phyloP scores from a whole-genome alignment of 2,797 vertebrate genomes.

The Enteromius trimaculatus region DNA sequence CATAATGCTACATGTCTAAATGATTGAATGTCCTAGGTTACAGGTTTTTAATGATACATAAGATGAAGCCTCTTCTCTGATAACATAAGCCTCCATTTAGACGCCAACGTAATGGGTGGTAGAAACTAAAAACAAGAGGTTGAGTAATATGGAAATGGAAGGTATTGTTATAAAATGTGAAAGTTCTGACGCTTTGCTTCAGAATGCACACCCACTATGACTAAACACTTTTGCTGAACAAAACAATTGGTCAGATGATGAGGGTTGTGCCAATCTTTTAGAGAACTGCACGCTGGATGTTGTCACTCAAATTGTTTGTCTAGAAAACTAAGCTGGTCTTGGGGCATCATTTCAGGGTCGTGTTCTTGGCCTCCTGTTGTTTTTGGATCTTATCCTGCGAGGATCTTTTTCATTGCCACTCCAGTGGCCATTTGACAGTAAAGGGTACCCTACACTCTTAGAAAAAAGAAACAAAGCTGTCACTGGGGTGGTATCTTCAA shows the following conservation, averaged over 20 bases:
- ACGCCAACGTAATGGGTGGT: not conserved
- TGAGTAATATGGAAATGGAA: slow-evolving; percentile 6
- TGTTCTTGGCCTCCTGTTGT: slow-evolving; percentile 61
- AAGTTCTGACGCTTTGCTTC: not conserved
- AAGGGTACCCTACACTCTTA: slow-evolving; percentile 9
- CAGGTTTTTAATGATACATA: slow-evolving; percentile 37
- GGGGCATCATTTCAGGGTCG: slow-evolving; percentile 55
- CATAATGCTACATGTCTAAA: slow-evolving; percentile 28
- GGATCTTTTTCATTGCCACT: slow-evolving; percentile 53
- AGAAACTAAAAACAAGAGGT: not conserved
- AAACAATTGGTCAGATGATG: slow-evolving; percentile 18
- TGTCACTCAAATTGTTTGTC: slow-evolving; percentile 60
- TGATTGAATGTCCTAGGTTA: slow-evolving; percentile 34
- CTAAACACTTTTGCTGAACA: slow-evolving; percentile 30
- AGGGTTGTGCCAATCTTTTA: slow-evolving; percentile 12
- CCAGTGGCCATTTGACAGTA: slow-evolving; percentile 39
- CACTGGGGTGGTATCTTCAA: not conserved
- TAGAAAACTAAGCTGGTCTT: slow-evolving; percentile 66
- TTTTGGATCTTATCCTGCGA: slow-evolving; percentile 59
- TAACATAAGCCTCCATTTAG: slow-evolving; percentile 1
- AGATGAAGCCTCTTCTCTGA: slow-evolving; percentile 15
- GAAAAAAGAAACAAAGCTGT: not conserved
- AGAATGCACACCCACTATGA: slow-evolving; percentile 8
- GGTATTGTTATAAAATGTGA: slow-evolving; percentile 10
- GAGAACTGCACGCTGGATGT: slow-evolving; percentile 27